phyloP scores from a whole-genome alignment of 53 echinoderm and acorn worm genomes.

The Luidia sarsii region DNA sequence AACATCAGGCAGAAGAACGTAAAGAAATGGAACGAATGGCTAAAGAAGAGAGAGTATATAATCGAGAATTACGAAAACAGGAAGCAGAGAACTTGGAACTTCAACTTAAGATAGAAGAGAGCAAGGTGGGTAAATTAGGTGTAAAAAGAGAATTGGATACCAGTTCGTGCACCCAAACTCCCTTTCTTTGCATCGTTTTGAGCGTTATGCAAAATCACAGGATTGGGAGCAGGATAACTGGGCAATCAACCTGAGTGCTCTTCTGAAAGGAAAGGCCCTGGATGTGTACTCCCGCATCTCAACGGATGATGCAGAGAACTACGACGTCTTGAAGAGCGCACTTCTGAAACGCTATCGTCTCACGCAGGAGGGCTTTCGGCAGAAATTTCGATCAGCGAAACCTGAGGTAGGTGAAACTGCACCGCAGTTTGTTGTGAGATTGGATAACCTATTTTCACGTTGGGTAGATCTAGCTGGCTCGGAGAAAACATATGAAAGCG shows the following conservation, averaged over 20 bases:
- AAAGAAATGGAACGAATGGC: neutral
- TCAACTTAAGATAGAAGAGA: neutral
- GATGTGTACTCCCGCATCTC: neutral
- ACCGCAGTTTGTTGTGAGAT: constrained; percentile 20
- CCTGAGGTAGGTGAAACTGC: constrained; percentile 33
- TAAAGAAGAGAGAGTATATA: constrained; percentile 7
- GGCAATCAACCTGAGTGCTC: constrained; percentile 64
- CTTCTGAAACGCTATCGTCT: constrained; percentile 19
- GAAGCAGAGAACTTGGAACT: constrained; percentile 13
- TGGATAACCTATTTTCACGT: constrained; percentile 29
- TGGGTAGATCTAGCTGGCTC: constrained; percentile 29
- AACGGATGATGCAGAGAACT: neutral
- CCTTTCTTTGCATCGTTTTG: constrained; percentile 58
- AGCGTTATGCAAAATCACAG: constrained; percentile 48
- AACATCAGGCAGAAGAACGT: neutral
- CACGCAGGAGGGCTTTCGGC: constrained; percentile 40
- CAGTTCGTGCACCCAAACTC: constrained; percentile 35
- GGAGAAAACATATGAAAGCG: neutral
- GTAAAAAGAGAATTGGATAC: neutral
- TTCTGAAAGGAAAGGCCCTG: constrained; percentile 46
- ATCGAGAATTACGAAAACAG: neutral
- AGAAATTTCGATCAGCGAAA: constrained; percentile 17
- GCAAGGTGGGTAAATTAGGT: neutral
- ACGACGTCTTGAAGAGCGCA: constrained; percentile 7
- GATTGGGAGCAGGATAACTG: constrained; percentile 37